Evolutionary conservation across 1,140 invertebrate genomes (phyloP).

Genomic region (Amphibalanus amphitrite): DNA sequence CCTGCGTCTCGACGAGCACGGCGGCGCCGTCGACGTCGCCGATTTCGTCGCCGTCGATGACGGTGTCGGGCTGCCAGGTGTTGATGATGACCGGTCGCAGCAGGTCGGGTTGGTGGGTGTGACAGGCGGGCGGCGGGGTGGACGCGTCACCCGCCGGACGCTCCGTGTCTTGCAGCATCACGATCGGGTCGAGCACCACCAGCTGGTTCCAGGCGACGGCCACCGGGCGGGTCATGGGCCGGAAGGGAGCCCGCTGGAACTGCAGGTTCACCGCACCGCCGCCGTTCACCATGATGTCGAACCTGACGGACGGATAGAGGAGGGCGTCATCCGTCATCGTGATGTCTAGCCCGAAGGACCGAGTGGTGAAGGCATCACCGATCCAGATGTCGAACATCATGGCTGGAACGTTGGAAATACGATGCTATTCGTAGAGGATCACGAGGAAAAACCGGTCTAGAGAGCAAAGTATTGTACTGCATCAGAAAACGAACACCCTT

Average conservation of each 20-base stretch:
- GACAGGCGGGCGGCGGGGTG: neutral
- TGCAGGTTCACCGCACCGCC: constrained; percentile 91
- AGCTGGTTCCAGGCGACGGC: constrained; percentile 93
- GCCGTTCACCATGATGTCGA: constrained; percentile 95
- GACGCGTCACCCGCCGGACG: constrained; percentile 19
- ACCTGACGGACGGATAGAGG: constrained; percentile 57
- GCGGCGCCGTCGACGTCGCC: neutral
- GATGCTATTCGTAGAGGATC: too few relatives aligned
- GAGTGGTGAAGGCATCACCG: too few relatives aligned
- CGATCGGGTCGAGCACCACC: constrained; percentile 64
- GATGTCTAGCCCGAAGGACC: too few relatives aligned
- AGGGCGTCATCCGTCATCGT: too few relatives aligned
- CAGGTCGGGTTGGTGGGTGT: neutral
- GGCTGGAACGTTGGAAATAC: too few relatives aligned
- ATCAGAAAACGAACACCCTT: too few relatives aligned
- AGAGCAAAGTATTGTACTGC: too few relatives aligned
- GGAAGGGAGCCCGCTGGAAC: constrained; percentile 81
- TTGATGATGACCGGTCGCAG: constrained; percentile 52
- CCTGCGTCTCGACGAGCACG: neutral
- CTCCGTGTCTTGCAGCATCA: constrained; percentile 53
- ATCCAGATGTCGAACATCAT: too few relatives aligned
- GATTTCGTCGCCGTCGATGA: neutral
- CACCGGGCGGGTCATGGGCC: constrained; percentile 62
- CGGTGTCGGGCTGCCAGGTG: constrained; percentile 55
- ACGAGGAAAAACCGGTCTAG: too few relatives aligned